Conservation (phyloP, 2,888 invertebrate species). For the Coleophora flavipennella region DNA sequence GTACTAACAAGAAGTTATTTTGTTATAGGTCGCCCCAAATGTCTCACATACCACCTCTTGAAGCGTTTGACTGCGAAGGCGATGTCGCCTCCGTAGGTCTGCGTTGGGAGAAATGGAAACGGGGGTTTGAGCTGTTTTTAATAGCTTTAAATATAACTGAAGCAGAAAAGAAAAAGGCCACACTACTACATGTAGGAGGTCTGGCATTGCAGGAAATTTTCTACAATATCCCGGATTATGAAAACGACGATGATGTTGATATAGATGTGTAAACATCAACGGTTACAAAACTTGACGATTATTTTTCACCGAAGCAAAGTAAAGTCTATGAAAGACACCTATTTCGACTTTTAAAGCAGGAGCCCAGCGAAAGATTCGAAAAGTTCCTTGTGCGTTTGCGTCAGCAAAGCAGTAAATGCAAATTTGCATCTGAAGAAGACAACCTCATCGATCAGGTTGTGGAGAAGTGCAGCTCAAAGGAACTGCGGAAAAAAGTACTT, state of each 20-base stretch:
- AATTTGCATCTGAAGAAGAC: slow-evolving; percentile 1
- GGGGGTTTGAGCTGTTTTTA: not conserved
- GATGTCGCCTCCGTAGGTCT: not conserved
- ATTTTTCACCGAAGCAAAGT: slow-evolving; percentile 1
- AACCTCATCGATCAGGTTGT: slow-evolving; percentile 16
- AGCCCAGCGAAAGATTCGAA: slow-evolving; percentile 1
- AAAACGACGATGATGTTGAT: not conserved
- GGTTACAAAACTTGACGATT: not conserved
- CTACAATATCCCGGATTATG: not conserved
- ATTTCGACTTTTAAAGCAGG: not conserved
- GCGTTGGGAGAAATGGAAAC: not conserved
- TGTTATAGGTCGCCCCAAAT: too few species aligned
- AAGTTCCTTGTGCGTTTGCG: not conserved
- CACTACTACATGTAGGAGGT: not conserved
- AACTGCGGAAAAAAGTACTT: slow-evolving; percentile 16
- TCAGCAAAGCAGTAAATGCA: slow-evolving; percentile 1
- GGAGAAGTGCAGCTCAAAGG: slow-evolving; percentile 13
- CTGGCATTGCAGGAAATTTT: not conserved
- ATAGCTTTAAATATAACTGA: not conserved
- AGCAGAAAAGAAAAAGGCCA: not conserved
- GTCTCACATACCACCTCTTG: slow-evolving; percentile 5
- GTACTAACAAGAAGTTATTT: too few species aligned
- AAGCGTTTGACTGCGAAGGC: not conserved
- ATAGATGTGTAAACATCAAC: not conserved
- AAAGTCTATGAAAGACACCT: too few species aligned